Percentiles rank a stretch among this genome's conserved stretches.
Conservation (phyloP, 2,797 vertebrate species). For the Liasis olivaceus region DNA sequence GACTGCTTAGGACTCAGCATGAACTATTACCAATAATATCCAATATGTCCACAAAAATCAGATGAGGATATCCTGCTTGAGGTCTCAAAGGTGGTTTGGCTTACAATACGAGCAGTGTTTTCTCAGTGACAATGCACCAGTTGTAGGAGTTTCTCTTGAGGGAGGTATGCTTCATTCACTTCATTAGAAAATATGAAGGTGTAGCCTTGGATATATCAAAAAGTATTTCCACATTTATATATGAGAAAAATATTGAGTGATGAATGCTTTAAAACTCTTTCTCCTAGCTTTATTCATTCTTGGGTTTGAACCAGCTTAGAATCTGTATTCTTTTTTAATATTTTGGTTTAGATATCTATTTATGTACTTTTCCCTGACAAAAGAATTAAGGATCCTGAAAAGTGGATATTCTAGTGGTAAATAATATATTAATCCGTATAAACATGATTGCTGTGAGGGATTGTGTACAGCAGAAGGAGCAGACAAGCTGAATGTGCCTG, state of each 20-base stretch:
- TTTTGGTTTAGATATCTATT: neutral
- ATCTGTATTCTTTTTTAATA: neutral
- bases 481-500: neutral
- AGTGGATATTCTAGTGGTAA: neutral
- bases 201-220: no score
- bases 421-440: neutral
- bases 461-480: neutral
- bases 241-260: neutral
- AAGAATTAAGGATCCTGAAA: neutral
- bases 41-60: neutral
- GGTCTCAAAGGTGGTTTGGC: neutral
- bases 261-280: neutral
- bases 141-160: neutral
- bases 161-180: neutral
- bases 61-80: neutral
- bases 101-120: neutral
- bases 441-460: neutral
- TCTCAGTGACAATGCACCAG: neutral
- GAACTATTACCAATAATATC: neutral
- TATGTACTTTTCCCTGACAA: neutral
- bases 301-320: neutral
- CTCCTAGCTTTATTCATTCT: neutral
- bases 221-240: neutral
- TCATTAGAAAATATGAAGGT: neutral
- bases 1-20: neutral